Evolutionary conservation across 2,888 invertebrate genomes (phyloP).

Genomic region (Apomyelois bistriatella): DNA sequence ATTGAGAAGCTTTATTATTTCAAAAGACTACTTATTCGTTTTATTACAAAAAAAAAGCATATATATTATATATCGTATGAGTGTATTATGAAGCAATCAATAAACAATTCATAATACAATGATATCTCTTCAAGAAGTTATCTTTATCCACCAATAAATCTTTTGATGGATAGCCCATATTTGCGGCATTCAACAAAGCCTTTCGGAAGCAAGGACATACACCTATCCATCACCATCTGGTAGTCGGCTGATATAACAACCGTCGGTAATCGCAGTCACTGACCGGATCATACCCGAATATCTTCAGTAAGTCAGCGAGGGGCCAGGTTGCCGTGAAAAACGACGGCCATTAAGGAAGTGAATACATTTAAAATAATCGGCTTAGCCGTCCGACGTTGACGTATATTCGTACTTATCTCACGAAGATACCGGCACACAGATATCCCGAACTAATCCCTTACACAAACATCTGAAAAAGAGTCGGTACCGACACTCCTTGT

Average conservation of each 20-base stretch:
- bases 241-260: constrained; percentile 61
- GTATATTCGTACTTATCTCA: constrained; percentile 80
- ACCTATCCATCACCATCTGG: constrained; percentile 27
- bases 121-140: background rate
- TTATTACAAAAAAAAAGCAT: too few relatives aligned
- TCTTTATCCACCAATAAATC: background rate
- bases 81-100: background rate
- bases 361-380: constrained; percentile 81
- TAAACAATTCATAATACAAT: background rate
- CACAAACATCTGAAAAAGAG: constrained; percentile 78
- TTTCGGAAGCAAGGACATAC: constrained; percentile 8
- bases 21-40: too few relatives aligned
- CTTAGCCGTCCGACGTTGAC: constrained; percentile 79
- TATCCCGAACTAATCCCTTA: constrained; percentile 76
- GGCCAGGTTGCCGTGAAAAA: constrained; percentile 68
- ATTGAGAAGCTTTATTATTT: too few relatives aligned
- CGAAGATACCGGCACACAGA: constrained; percentile 77
- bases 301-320: constrained; percentile 70
- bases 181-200: constrained; percentile 10
- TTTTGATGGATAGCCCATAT: constrained; percentile 1
- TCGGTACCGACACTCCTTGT: constrained; percentile 75
- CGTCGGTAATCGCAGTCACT: constrained; percentile 68
- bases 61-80: too few relatives aligned
- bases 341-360: constrained; percentile 80
- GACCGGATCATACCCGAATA: constrained; percentile 78